Conservation (phyloP, 2,797 vertebrate species). For the Hippopotamyrus pictus region DNA sequence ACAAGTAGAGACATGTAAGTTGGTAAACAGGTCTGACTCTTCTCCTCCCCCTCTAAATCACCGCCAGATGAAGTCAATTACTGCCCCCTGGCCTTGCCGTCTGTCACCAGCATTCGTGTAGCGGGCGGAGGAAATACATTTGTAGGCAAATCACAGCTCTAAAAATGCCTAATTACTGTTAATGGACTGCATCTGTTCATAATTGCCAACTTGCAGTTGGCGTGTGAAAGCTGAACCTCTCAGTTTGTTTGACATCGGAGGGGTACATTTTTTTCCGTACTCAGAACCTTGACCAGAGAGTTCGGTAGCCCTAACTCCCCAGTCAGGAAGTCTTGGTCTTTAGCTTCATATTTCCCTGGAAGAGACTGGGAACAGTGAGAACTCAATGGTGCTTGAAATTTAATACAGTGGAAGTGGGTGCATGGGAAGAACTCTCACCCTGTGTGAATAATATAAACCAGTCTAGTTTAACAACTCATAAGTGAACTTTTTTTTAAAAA, state of each 20-base stretch:
- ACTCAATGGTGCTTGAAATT: neutral
- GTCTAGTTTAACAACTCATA: constrained; percentile 14
- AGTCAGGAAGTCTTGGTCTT: neutral
- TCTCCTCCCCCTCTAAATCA: neutral
- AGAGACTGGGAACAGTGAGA: neutral
- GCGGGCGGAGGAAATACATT: neutral
- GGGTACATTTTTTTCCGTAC: neutral
- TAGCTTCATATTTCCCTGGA: neutral
- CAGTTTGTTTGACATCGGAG: neutral
- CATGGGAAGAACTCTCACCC: neutral
- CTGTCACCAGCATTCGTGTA: neutral
- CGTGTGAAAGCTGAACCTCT: neutral
- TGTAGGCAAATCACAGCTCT: neutral
- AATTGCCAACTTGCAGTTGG: constrained; percentile 1
- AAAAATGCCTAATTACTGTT: constrained; percentile 21
- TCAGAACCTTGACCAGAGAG: neutral
- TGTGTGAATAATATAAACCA: neutral
- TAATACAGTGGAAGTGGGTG: neutral
- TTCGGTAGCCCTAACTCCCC: neutral
- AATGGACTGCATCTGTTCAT: constrained; percentile 17
- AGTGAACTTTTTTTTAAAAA: neutral
- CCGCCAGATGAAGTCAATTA: neutral
- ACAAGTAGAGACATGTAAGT: neutral
- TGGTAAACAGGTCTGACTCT: neutral
- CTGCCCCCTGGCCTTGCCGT: neutral